Evolutionary conservation across 2,888 invertebrate species (phyloP).

Genomic region (Ophonus ardosiacus): DNA sequence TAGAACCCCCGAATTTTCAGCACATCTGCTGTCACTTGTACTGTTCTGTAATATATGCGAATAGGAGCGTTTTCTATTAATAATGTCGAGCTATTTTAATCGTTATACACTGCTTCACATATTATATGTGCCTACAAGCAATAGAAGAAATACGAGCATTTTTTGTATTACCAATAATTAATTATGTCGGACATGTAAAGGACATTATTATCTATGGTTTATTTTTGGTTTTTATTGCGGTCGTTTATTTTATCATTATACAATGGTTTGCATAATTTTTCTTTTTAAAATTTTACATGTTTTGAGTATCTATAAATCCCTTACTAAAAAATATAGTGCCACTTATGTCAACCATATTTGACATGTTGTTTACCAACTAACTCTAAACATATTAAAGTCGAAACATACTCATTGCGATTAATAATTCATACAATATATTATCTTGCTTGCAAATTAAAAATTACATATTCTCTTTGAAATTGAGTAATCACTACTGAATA

Average conservation of each 20-base stretch:
- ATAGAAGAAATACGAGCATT: slow-evolving; percentile 10
- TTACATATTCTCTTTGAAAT: no score
- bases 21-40: slow-evolving; percentile 61
- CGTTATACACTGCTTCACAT: slow-evolving; percentile 27
- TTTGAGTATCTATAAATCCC: neutral
- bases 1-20: slow-evolving; percentile 40
- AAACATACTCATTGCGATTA: no score
- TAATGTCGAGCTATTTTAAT: slow-evolving; percentile 59
- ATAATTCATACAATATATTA: no score
- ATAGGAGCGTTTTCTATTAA: slow-evolving; percentile 62
- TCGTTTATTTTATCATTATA: slow-evolving; percentile 1
- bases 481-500: no score
- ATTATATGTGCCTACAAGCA: slow-evolving; percentile 36
- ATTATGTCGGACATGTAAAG: slow-evolving; percentile 14
- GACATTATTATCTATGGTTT: slow-evolving; percentile 27
- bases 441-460: no score
- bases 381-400: neutral
- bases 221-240: neutral
- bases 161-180: slow-evolving; percentile 42
- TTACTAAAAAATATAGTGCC: neutral
- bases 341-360: neutral
- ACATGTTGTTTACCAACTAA: neutral
- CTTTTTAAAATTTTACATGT: neutral
- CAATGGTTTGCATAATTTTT: slow-evolving; percentile 8
- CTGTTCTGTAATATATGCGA: slow-evolving; percentile 58